phyloP scores from a whole-genome alignment of 2,797 vertebrate genomes.

The Darevskia mixta region DNA sequence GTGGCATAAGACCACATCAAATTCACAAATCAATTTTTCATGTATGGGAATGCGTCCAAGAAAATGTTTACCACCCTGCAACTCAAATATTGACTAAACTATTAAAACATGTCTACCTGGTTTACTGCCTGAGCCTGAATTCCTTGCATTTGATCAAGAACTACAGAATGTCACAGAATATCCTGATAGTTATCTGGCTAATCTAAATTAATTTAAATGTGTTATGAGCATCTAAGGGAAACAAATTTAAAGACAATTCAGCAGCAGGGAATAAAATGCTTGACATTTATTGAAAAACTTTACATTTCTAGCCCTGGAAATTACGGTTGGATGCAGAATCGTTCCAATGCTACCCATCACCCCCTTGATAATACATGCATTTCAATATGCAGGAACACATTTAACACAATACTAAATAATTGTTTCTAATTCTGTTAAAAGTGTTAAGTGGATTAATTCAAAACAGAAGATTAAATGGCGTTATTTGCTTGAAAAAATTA shows the following conservation, averaged over 20 bases:
- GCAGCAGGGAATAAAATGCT: too few species aligned
- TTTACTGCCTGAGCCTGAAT: background rate
- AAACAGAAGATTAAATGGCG: background rate
- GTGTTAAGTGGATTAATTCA: background rate
- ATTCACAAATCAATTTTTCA: background rate
- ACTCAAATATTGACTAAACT: conserved; percentile 27
- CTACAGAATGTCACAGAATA: background rate
- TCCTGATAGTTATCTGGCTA: background rate
- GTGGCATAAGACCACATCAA: background rate
- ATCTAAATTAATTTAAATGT: background rate
- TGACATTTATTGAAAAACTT: background rate
- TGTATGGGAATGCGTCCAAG: background rate
- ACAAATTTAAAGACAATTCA: background rate
- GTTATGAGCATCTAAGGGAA: too few species aligned
- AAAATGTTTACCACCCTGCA: background rate
- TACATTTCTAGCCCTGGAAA: background rate
- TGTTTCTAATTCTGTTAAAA: background rate
- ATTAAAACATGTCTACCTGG: background rate
- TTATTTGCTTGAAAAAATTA: background rate
- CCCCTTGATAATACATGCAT: background rate
- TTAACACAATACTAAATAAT: conserved; percentile 13
- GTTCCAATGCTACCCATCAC: background rate
- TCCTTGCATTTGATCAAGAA: background rate
- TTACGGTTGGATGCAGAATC: background rate
- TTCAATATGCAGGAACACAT: background rate